Percentiles rank a stretch among this genome's conserved stretches.
Conservation (phyloP, 2,888 invertebrate species). For the Lasioglossum lativentre region DNA sequence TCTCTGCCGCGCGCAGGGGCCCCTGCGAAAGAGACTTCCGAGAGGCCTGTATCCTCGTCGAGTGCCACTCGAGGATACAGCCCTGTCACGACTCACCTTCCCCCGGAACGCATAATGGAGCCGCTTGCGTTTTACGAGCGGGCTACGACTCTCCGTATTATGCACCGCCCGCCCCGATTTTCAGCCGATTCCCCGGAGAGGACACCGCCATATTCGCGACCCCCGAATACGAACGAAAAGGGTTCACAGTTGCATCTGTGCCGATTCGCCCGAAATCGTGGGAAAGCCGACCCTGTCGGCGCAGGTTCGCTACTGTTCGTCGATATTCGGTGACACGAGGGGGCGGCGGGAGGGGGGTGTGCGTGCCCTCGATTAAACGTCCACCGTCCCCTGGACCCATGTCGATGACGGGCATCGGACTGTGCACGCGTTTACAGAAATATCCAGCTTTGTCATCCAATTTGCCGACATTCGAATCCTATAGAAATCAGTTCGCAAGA, state of each 20-base stretch:
- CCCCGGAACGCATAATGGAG: constrained; percentile 56
- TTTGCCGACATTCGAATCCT: not conserved
- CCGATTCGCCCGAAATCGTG: constrained; percentile 63
- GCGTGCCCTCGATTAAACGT: constrained; percentile 12
- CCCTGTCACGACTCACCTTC: constrained; percentile 65
- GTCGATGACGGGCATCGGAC: not conserved
- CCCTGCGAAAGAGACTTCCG: constrained; percentile 4
- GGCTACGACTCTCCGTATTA: constrained; percentile 43
- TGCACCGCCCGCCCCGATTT: constrained; percentile 57
- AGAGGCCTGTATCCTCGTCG: constrained; percentile 15
- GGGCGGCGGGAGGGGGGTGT: not conserved
- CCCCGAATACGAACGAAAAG: constrained; percentile 52
- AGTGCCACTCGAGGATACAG: constrained; percentile 62
- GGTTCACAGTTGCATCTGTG: constrained; percentile 66
- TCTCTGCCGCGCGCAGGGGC: not conserved
- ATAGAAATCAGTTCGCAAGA: not conserved
- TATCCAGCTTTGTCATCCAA: not conserved
- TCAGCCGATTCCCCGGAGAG: constrained; percentile 62
- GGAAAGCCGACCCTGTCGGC: constrained; percentile 49
- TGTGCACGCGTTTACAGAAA: not conserved
- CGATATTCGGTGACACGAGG: constrained; percentile 4
- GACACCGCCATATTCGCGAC: constrained; percentile 16
- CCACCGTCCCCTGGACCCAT: not conserved
- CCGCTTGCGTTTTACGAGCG: constrained; percentile 57
- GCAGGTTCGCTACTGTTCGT: constrained; percentile 13